Conservation (phyloP, 1,140 invertebrate genomes). For the Pseudomyrmex gracilis region DNA sequence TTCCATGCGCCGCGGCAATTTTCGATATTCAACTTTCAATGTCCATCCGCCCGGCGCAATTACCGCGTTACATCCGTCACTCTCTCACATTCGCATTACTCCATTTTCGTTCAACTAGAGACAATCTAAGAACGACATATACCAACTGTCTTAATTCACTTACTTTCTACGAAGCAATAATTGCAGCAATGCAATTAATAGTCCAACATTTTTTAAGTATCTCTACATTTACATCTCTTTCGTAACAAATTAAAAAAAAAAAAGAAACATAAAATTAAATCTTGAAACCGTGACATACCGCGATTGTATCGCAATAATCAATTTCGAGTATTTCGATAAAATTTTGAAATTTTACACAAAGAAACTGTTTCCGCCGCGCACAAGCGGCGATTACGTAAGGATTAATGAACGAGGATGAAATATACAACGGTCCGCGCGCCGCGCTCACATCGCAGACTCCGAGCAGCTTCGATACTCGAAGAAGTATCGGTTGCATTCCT, state of each 20-base stretch:
- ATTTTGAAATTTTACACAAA: background rate
- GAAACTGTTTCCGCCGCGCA: background rate
- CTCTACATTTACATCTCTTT: background rate
- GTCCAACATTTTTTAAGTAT: background rate
- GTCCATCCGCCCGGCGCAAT: conserved; percentile 36
- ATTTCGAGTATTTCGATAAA: background rate
- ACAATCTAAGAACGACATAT: conserved; percentile 3
- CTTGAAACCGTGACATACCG: no score
- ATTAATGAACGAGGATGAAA: conserved; percentile 52
- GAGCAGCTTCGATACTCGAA: conserved; percentile 14
- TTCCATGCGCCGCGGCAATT: conserved; percentile 37
- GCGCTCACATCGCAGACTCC: background rate
- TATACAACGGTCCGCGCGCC: background rate
- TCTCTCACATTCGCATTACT: conserved; percentile 29
- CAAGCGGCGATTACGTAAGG: conserved; percentile 36
- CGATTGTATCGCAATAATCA: background rate
- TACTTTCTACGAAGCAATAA: background rate
- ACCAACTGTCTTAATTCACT: conserved; percentile 16
- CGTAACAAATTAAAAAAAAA: background rate
- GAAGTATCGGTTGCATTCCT: conserved; percentile 35
- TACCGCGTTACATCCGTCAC: conserved; percentile 43
- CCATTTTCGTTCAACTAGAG: conserved; percentile 19
- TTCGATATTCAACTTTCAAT: conserved; percentile 54
- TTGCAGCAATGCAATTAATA: background rate
- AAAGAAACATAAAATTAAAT: background rate